These are phyloP conservation scores for Pharmacophagus antenor DNA, from an alignment of 2,888 invertebrate species.

Conservation along the genomic window DNA sequence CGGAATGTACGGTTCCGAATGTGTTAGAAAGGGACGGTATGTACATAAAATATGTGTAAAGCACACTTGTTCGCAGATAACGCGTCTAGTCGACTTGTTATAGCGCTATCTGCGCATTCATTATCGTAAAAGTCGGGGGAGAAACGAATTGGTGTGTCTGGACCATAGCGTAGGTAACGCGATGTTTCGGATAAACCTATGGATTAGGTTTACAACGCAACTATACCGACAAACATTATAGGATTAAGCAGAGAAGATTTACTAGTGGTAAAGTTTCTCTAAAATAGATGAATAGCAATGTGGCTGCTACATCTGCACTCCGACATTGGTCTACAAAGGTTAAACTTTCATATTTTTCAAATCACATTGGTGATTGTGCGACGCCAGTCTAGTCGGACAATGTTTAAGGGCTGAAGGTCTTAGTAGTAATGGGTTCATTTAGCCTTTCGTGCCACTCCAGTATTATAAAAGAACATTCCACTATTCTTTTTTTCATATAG, in stretches of 20 bases:
- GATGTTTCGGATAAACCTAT: constrained; percentile 11
- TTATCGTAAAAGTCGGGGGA: constrained; percentile 28
- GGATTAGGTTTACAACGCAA: background rate
- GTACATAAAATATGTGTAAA: constrained; percentile 22
- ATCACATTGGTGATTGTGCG: no score
- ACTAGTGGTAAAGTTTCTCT: background rate
- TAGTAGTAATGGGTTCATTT: no score
- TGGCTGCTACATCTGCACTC: background rate
- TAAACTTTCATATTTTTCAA: background rate
- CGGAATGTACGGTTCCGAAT: background rate
- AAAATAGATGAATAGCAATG: background rate
- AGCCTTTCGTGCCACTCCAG: no score
- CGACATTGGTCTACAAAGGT: background rate
- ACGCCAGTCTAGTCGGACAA: no score
- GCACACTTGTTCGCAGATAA: constrained; percentile 25
- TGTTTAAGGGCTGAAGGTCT: no score
- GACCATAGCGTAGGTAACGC: constrained; percentile 6
- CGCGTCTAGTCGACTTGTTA: constrained; percentile 28
- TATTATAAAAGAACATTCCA: no score
- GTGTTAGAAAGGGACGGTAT: constrained; percentile 16
- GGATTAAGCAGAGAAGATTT: constrained; percentile 1
- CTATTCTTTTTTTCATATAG: no score
- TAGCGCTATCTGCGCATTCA: constrained; percentile 24
- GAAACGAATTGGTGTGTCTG: constrained; percentile 24
- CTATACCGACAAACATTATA: constrained; percentile 1